Evolutionary conservation across 2,888 invertebrate genomes (phyloP).

Genomic region (Agapetus fuscipes): DNA sequence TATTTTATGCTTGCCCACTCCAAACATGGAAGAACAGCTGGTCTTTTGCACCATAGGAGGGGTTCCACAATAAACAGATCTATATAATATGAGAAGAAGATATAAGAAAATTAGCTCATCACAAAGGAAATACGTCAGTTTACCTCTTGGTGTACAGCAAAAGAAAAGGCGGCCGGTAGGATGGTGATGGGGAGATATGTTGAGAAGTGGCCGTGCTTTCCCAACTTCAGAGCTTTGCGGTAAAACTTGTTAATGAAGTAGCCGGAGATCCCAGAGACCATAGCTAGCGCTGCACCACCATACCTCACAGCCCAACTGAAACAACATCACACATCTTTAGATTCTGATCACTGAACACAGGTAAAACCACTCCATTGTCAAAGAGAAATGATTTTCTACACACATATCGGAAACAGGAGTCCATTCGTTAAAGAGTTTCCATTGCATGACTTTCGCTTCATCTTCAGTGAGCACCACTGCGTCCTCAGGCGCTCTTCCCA

Average conservation of each 20-base stretch:
- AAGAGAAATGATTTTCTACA: too few relatives aligned
- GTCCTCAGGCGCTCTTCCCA: too few relatives aligned
- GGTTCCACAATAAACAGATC: too few relatives aligned
- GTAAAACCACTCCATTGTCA: too few relatives aligned
- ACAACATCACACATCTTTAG: not conserved
- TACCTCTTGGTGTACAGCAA: not conserved
- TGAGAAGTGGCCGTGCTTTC: not conserved
- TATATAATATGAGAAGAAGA: too few relatives aligned
- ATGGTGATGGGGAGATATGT: not conserved
- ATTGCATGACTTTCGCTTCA: not conserved
- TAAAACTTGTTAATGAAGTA: not conserved
- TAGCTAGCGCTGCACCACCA: not conserved
- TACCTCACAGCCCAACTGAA: not conserved
- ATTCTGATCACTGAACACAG: not conserved
- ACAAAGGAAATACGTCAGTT: not conserved
- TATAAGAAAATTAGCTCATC: too few relatives aligned
- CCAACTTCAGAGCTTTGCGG: not conserved
- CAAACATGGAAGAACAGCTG: too few relatives aligned
- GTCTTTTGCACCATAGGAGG: too few relatives aligned
- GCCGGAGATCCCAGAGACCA: not conserved
- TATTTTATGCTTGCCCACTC: not conserved
- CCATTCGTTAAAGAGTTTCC: constrained; percentile 1
- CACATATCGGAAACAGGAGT: constrained; percentile 1
- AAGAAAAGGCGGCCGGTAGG: not conserved
- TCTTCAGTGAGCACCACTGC: not conserved